Evolutionary conservation across 2,888 invertebrate species (phyloP).

Genomic region (Tryphoninae sp.): DNA sequence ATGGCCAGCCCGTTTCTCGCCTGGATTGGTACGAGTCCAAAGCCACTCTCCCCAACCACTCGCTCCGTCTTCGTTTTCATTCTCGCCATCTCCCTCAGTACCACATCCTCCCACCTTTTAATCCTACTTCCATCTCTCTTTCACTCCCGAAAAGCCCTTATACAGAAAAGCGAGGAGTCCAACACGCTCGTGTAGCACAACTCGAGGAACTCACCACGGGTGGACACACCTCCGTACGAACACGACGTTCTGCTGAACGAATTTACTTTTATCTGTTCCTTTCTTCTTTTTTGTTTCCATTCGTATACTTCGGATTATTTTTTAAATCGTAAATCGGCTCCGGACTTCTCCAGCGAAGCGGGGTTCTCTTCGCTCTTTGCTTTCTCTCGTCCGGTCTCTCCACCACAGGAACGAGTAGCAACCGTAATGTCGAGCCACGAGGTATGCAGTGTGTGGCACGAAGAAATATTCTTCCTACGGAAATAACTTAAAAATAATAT

Average conservation of each 20-base stretch:
- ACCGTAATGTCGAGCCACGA: slow-evolving; percentile 12
- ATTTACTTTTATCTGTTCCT: slow-evolving; percentile 34
- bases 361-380: slow-evolving; percentile 31
- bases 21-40: slow-evolving; percentile 63
- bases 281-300: slow-evolving; percentile 18
- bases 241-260: slow-evolving; percentile 26
- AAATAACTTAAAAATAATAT: slow-evolving; percentile 25
- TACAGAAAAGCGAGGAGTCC: slow-evolving; percentile 36
- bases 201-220: slow-evolving; percentile 9
- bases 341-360: slow-evolving; percentile 48
- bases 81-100: slow-evolving; percentile 31
- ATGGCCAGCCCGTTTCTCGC: slow-evolving; percentile 70
- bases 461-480: slow-evolving; percentile 36
- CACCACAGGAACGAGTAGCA: slow-evolving; percentile 18
- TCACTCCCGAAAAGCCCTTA: slow-evolving; percentile 46
- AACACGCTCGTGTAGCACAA: not conserved
- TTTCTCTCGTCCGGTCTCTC: slow-evolving; percentile 2
- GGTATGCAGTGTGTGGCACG: no score
- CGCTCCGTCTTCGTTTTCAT: slow-evolving; percentile 24
- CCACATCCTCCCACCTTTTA: slow-evolving; percentile 37
- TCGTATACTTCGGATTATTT: slow-evolving; percentile 18
- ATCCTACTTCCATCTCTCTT: slow-evolving; percentile 37
- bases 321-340: slow-evolving; percentile 61
- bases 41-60: slow-evolving; percentile 9
- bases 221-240: slow-evolving; percentile 45